Conservation (phyloP, 2,797 vertebrate genomes). For the Pyrocephalus nanus region DNA sequence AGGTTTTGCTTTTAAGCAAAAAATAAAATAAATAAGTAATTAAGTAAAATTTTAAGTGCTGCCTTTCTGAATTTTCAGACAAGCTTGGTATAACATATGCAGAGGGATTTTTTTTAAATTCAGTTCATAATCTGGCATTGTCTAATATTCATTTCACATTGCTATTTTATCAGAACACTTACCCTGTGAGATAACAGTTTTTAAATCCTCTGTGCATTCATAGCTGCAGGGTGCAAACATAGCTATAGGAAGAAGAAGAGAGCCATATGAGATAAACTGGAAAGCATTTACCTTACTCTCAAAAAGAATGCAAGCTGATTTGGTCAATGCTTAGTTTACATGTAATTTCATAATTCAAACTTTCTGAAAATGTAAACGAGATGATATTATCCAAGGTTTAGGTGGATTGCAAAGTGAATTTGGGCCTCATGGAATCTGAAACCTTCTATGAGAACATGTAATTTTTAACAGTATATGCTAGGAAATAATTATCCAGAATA, state of each 20-base stretch:
- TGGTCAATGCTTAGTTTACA: constrained; percentile 9
- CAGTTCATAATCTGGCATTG: constrained; percentile 4
- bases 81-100: background rate
- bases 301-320: constrained; percentile 30
- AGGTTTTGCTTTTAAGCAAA: background rate
- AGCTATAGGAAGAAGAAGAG: constrained; percentile 21
- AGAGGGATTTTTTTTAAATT: constrained; percentile 46
- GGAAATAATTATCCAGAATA: background rate
- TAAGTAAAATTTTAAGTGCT: background rate
- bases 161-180: constrained; percentile 22
- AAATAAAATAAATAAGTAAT: background rate
- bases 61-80: constrained; percentile 2
- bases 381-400: background rate
- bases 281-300: constrained; percentile 55
- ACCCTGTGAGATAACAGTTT: constrained; percentile 2
- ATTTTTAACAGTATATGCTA: background rate
- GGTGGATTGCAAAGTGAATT: background rate
- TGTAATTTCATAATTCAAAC: background rate
- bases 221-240: background rate
- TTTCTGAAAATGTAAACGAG: background rate
- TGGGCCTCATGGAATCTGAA: background rate
- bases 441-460: background rate
- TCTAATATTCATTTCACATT: background rate
- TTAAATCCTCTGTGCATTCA: constrained; percentile 10
- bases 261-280: constrained; percentile 59